A percentile compares a stretch with the other conserved stretches of the same genome.
phyloP scores from a whole-genome alignment of 2,113 vertebrate species.

The Gasterosteus aculeatus region DNA sequence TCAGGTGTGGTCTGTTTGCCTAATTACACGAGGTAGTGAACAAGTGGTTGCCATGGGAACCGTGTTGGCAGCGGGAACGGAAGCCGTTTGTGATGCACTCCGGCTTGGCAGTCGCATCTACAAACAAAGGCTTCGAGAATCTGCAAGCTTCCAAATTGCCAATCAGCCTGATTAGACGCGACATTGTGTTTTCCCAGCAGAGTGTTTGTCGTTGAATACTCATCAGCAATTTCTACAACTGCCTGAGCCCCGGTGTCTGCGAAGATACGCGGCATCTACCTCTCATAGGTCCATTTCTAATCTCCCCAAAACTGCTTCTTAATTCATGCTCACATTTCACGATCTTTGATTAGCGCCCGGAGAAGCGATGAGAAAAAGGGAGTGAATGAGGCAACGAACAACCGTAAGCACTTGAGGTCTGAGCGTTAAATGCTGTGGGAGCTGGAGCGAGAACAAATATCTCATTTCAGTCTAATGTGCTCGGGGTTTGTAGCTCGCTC shows the following conservation, averaged over 20 bases:
- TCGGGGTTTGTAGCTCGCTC: constrained; percentile 44
- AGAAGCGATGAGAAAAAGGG: constrained; percentile 52
- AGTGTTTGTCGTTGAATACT: constrained; percentile 58
- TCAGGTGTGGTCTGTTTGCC: constrained; percentile 50
- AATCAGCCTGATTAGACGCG: constrained; percentile 71
- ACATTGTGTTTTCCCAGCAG: constrained; percentile 70
- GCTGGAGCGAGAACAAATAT: constrained; percentile 62
- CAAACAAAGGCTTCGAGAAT: constrained; percentile 67
- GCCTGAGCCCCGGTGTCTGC: constrained; percentile 45
- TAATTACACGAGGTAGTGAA: constrained; percentile 50
- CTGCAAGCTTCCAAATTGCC: constrained; percentile 71
- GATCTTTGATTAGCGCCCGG: constrained; percentile 54
- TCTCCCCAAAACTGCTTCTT: constrained; percentile 46
- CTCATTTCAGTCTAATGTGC: constrained; percentile 61
- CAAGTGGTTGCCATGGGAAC: constrained; percentile 58
- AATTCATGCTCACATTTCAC: constrained; percentile 54
- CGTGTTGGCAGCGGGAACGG: constrained; percentile 44
- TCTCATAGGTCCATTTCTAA: constrained; percentile 55
- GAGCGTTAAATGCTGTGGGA: constrained; percentile 57
- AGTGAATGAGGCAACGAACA: constrained; percentile 56
- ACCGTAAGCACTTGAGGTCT: constrained; percentile 43
- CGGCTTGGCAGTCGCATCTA: constrained; percentile 47
- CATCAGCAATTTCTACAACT: constrained; percentile 58
- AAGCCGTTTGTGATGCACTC: constrained; percentile 52
- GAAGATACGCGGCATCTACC: constrained; percentile 58